These are phyloP conservation scores for Daubentonia madagascariensis DNA, from an alignment of 2,113 vertebrate genomes.

Conservation along the genomic window DNA sequence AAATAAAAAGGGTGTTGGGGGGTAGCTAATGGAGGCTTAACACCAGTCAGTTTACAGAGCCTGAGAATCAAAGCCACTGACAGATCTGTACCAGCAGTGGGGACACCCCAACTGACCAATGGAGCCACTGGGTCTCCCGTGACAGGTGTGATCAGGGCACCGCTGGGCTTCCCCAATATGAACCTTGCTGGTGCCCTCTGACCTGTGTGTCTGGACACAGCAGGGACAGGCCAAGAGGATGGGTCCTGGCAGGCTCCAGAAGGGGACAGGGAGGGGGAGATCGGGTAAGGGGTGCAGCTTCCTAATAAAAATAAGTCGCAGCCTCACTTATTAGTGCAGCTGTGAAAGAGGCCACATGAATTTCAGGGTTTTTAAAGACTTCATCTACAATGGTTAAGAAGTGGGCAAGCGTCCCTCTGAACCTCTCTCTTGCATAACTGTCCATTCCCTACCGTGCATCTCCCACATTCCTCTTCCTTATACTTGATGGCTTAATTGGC, in stretches of 20 bases:
- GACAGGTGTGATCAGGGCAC: no score
- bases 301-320: background rate
- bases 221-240: background rate
- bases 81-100: background rate
- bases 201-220: no score
- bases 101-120: background rate
- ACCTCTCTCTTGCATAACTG: background rate
- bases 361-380: background rate
- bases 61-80: background rate
- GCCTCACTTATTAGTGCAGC: background rate
- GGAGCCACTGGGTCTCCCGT: background rate
- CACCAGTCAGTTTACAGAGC: background rate
- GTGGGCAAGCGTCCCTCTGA: background rate
- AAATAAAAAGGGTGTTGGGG: background rate
- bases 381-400: background rate
- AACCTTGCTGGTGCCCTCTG: background rate
- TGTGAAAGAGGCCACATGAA: background rate
- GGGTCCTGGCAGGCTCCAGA: no score
- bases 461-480: background rate
- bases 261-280: background rate
- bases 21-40: background rate
- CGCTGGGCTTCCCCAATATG: rapidly evolving
- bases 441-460: background rate
- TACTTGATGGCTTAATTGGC: background rate
- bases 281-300: rapidly evolving